Conservation (phyloP, 2,113 vertebrate species). For the Litocranius walleri region DNA sequence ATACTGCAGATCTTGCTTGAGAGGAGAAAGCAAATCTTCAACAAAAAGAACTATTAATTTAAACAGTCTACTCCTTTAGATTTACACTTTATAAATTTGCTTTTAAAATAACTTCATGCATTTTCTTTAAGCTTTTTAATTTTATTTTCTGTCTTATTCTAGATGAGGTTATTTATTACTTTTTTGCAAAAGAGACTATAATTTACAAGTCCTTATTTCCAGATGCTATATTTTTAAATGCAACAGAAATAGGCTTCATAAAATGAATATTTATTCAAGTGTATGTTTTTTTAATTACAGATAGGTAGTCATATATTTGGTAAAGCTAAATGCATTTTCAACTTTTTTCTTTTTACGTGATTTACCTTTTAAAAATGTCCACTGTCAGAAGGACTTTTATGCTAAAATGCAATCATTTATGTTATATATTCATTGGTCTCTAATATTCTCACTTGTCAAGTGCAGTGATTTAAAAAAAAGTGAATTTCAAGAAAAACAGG, state of each 20-base stretch:
- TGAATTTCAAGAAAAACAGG: slow-evolving; percentile 54
- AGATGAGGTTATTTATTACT: slow-evolving; percentile 51
- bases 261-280: slow-evolving; percentile 63
- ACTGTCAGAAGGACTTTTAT: slow-evolving; percentile 63
- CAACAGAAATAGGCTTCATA: slow-evolving; percentile 1
- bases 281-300: slow-evolving; percentile 57
- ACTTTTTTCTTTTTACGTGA: slow-evolving; percentile 32
- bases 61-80: not conserved
- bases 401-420: slow-evolving; percentile 65
- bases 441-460: slow-evolving; percentile 69
- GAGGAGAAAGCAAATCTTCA: not conserved
- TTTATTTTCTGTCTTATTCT: slow-evolving; percentile 12
- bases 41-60: not conserved
- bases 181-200: slow-evolving; percentile 44
- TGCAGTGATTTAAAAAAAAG: slow-evolving; percentile 64
- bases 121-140: not conserved
- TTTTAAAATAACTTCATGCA: not conserved
- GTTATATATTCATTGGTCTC: slow-evolving; percentile 74
- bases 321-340: slow-evolving; percentile 65
- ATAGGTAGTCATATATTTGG: slow-evolving; percentile 61
- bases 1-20: not conserved
- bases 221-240: slow-evolving; percentile 47
- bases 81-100: not conserved
- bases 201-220: slow-evolving; percentile 51
- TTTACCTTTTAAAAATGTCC: slow-evolving; percentile 59